Base-by-base conservation (phyloP, 2,888 invertebrate species). In the Polyommatus icarus region DNA sequence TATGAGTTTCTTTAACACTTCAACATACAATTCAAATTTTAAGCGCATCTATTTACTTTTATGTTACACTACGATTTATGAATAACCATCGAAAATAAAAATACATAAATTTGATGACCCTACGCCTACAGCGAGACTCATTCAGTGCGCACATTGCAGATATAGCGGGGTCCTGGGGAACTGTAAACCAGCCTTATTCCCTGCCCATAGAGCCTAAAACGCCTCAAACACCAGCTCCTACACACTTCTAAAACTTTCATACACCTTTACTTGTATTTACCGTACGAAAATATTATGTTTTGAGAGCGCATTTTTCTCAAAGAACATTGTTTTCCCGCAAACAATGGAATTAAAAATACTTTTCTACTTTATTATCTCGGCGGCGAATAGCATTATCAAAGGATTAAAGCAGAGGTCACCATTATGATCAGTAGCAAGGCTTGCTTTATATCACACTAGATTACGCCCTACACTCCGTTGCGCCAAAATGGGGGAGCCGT, bases 91-190 rank as follows among this genome's bases (percentile, higher is more conserved):
- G 8, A 61, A 59, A 24, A 61, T 4, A 67, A 67, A 67, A 54
- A 18, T 46, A 32, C 32, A 61, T 59, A 61, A 76, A 61, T 50
- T 50, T 76, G 67, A 71, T 18, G 18, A 67, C 46, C 67, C 67
- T 61, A 76, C 67, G 67, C 72, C 57, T 72, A 72, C 32, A 57
- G 71, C 59, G 71, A 77, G 57, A 59, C 77, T 77, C 72, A 77
- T 40, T 73, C 59, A 77, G 77, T 36, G 57, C 77, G 73, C 77
- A 72, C 59, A 73, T 72, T 40, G 46, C 40, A n/a, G 71, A 73
- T 57, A 36, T 24, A 73, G 59, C 29, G 50, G 18, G 46, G 29
- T 67, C 15, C 67, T 61, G 67, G 46, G 18, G 24, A 29, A 7
- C 12, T 10, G 20, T 54, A 40, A 54, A 72, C 24, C 18, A 77